Evolutionary conservation across 2,113 vertebrate species (phyloP).

Genomic region (Pedionomus torquatus): DNA sequence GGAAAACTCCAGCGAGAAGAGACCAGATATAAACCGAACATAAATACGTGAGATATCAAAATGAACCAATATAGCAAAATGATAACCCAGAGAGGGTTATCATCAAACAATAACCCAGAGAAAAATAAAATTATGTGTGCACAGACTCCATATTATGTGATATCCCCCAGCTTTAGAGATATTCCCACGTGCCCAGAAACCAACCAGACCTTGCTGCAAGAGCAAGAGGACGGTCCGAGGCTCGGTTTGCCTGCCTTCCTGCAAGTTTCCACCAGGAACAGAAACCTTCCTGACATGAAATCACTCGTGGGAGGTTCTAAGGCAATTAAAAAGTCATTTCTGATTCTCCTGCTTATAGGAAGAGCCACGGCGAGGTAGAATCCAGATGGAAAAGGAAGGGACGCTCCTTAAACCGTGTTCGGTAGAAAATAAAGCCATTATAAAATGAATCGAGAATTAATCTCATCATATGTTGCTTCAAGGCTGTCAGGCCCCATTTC

Average conservation of each 20-base stretch:
- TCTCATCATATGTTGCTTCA: not conserved
- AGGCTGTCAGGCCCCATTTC: not conserved
- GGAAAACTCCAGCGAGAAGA: not conserved
- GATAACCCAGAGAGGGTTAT: too few species aligned
- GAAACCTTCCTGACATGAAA: too few species aligned
- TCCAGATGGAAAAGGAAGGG: not conserved
- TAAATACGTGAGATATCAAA: rapidly evolving
- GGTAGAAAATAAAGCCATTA: not conserved
- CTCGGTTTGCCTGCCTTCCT: not conserved
- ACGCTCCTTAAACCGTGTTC: not conserved
- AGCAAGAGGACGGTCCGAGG: not conserved
- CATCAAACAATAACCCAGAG: too few species aligned
- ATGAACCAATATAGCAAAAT: not conserved
- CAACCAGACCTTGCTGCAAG: too few species aligned
- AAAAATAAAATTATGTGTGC: not conserved
- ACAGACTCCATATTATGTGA: rapidly evolving
- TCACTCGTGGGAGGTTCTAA: too few species aligned
- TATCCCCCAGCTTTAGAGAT: not conserved
- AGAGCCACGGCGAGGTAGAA: not conserved
- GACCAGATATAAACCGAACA: not conserved
- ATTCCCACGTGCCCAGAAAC: not conserved
- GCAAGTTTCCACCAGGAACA: not conserved
- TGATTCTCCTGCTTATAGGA: not conserved
- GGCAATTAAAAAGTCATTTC: not conserved
- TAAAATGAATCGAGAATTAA: not conserved